phyloP scores from a whole-genome alignment of 2,888 invertebrate species.

The Drosophila recens region DNA sequence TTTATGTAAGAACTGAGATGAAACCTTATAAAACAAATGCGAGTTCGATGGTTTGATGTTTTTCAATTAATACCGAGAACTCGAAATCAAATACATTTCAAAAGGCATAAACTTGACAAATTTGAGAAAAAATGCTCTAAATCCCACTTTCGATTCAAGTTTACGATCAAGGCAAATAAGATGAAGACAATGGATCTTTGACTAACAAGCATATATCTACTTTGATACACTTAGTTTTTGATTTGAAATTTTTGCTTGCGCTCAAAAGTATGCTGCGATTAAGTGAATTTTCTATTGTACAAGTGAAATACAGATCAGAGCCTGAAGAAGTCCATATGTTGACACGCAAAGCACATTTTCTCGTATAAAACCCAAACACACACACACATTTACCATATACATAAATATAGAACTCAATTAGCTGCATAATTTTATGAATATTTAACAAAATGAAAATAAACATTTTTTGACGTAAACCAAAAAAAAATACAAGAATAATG shows the following conservation, averaged over 20 bases:
- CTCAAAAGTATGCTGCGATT: conserved; percentile 13
- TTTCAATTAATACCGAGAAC: background rate
- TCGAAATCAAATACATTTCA: background rate
- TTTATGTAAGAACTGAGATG: conserved; percentile 21
- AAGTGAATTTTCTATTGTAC: background rate
- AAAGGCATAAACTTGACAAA: background rate
- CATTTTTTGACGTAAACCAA: conserved; percentile 4
- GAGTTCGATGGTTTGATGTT: conserved; percentile 1
- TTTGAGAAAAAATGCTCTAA: background rate
- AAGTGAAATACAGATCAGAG: background rate
- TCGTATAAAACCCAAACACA: conserved; percentile 4
- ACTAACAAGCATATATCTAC: background rate
- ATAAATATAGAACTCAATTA: conserved; percentile 29
- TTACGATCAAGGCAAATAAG: background rate
- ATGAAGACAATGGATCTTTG: background rate
- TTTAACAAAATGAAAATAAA: conserved; percentile 17
- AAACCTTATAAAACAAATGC: conserved; percentile 6
- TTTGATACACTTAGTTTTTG: background rate
- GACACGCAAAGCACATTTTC: conserved; percentile 8
- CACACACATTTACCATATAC: background rate
- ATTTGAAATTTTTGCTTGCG: background rate
- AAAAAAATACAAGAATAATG: conserved; percentile 11
- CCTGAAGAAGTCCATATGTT: background rate
- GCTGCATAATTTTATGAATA: conserved; percentile 39
- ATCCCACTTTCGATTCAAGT: background rate